Base-by-base conservation (phyloP, 2,888 invertebrate species). In the Archips crataeganus region DNA sequence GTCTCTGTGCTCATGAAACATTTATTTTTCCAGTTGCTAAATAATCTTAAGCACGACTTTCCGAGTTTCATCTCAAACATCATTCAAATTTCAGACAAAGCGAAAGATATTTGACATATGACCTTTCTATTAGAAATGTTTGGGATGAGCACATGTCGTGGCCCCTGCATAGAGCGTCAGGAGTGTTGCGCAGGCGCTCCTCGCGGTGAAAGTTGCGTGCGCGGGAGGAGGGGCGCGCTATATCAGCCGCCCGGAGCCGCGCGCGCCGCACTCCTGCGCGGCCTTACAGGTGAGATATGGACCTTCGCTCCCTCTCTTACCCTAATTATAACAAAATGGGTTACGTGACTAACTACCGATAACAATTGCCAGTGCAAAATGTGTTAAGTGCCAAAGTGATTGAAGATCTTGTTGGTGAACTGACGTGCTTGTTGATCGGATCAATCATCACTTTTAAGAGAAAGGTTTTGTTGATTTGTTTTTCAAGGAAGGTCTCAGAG, bases 201-300 rank as follows among this genome's bases (percentile, higher is more conserved):
- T 79, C 83, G 83, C 79, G 85, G 90, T 90, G 92, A 92, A 92
- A 91, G 91, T 90, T 78, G 51, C 70, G 79, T 76, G 67, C 62
- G 63, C 75, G 84, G 82, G 82, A 84, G 82, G 85, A 75, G 75
- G 74, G 74, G 87, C 32, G 72, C 81, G 79, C 82, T 92, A 91
- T 93, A 93, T 90, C 83, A 90, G 86, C 70, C 77, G 77, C 78
- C 74, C 77, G 80, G 72, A 77, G 73, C 84, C 86, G 86, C 94
- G 92, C 94, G 94, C 92, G 92, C 85, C 82, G 77, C 92, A 93
- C 91, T 92, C 87, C 83, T 80, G 82, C 81, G 81, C 88, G 79
- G 80, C 80, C 84, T 79, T 74, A 81, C 92, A 90, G 93, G 94
- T 92, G 88, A 93, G 92, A 77, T 67, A 63, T 67, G 60, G 68